Base-by-base conservation (phyloP, 2,888 invertebrate species). In the Theodoxus fluviatilis region DNA sequence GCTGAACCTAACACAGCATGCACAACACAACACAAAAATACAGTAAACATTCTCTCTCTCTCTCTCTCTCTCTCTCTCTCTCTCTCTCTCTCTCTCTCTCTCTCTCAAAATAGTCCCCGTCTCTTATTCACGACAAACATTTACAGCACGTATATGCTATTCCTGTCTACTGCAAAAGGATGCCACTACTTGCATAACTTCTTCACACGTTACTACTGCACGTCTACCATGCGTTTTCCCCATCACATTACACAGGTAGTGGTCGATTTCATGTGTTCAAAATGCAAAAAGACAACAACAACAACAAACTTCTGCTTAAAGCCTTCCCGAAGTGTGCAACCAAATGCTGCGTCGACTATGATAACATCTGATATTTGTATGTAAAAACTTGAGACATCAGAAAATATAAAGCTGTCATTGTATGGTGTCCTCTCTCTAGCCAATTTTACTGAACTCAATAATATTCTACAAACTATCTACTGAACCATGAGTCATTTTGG, bases 61-160 rank as follows among this genome's bases (percentile, higher is more conserved):
- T 22, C 59, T 59, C 28, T 28, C 59, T 59, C 59, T 59, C 59
- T 59, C 59, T 59, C 59, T 59, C 59, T 59, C 59, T 31, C 59
- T 59, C 59, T 59, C 59, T 59, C 59, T 59, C 59, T 59, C 59
- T 59, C 59, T 59, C 59, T 59, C 59, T 59, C 59, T 59, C 59
- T 59, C 59, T 59, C 59, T 59, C 59, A 4, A 3, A 28, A 3
- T 25, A 4, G 18, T 12, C 22, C 18, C 22, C 15, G 15, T 4
- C 3, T 12, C 6, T 9, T 31, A 2, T n/a, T 3, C 3, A 28
- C 6, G 25, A 18, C 4, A 59, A 59, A 22, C 3, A 59, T 4
- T 15, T 25, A 59, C 9, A 9, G 15, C 9, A 12, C 43, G 9
- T 15, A 12, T 15, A 12, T 15, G 9, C 43, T 43, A 9, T 43